Evolutionary conservation across 1,140 invertebrate species (phyloP).

Genomic region (Telenomus remus): DNA sequence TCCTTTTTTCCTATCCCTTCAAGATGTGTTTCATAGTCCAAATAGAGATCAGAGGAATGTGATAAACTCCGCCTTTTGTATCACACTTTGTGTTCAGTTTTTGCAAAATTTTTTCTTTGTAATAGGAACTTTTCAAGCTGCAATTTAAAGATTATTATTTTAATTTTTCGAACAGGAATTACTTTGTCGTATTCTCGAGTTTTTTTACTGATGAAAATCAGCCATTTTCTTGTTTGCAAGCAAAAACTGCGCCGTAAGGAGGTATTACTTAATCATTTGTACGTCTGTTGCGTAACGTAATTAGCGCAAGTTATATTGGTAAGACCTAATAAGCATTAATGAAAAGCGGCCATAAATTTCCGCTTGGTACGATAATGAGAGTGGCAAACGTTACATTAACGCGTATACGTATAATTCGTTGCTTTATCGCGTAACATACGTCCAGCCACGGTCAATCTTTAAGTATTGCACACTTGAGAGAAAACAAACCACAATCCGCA

Average conservation of each 20-base stretch:
- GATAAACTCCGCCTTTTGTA: no score
- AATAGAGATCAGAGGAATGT: neutral
- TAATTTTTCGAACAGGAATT: no score
- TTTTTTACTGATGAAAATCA: conserved; percentile 18
- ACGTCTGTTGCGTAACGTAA: conserved; percentile 59
- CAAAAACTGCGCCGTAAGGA: conserved; percentile 26
- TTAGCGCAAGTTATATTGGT: conserved; percentile 58
- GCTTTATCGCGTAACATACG: conserved; percentile 44
- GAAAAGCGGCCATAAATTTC: conserved; percentile 57
- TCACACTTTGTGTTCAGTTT: no score
- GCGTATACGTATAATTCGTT: conserved; percentile 52
- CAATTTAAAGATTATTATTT: no score
- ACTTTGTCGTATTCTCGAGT: conserved; percentile 28
- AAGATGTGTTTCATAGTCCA: conserved; percentile 6
- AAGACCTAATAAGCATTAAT: conserved; percentile 50
- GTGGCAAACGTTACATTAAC: conserved; percentile 49
- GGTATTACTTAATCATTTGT: conserved; percentile 38
- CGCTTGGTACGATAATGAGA: conserved; percentile 51
- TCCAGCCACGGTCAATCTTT: conserved; percentile 18
- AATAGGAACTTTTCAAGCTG: neutral
- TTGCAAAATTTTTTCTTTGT: neutral
- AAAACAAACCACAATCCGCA: conserved; percentile 19
- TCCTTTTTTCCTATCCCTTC: conserved; percentile 17
- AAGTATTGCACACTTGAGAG: neutral
- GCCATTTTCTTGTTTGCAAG: conserved; percentile 53